A percentile compares a stretch with the other conserved stretches of the same genome.
Conservation (phyloP, 2,888 invertebrate species). For the Microdon myrmicae region DNA sequence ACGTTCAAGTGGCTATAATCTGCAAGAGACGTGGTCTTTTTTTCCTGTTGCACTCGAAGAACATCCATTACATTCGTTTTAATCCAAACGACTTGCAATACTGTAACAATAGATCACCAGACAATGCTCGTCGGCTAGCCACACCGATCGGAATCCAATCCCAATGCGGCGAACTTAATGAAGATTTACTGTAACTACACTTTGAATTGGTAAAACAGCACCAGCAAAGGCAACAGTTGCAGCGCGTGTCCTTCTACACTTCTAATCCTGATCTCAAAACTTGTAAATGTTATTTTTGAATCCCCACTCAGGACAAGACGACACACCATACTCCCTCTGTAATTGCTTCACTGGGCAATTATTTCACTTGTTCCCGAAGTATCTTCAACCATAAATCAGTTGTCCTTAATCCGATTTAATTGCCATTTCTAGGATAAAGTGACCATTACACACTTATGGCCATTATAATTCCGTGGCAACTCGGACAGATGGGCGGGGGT, state of each 20-base stretch:
- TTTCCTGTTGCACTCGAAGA: conserved; percentile 8
- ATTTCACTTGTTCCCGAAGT: conserved; percentile 52
- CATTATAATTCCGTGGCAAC: conserved; percentile 53
- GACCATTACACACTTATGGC: conserved; percentile 53
- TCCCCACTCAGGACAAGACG: conserved; percentile 10
- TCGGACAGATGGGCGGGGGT: conserved; percentile 18
- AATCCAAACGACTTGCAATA: conserved; percentile 28
- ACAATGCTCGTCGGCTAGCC: conserved; percentile 2
- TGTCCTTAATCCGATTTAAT: conserved; percentile 53
- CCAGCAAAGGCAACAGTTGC: conserved; percentile 2
- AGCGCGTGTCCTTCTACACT: conserved; percentile 20
- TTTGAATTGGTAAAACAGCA: conserved; percentile 43
- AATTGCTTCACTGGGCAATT: conserved; percentile 53
- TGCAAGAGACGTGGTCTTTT: conserved; percentile 1
- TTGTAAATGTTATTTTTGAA: conserved; percentile 49
- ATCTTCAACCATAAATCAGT: conserved; percentile 53
- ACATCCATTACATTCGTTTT: conserved; percentile 29
- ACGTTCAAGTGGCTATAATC: neutral
- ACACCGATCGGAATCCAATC: conserved; percentile 40
- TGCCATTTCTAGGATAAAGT: conserved; percentile 53
- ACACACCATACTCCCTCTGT: conserved; percentile 40
- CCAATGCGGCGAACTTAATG: conserved; percentile 52
- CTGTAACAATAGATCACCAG: conserved; percentile 37
- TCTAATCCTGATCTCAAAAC: conserved; percentile 49
- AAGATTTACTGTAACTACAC: conserved; percentile 51